These are phyloP conservation scores for Schizaphis graminum DNA, from an alignment of 2,888 invertebrate genomes.

Conservation along the genomic window DNA sequence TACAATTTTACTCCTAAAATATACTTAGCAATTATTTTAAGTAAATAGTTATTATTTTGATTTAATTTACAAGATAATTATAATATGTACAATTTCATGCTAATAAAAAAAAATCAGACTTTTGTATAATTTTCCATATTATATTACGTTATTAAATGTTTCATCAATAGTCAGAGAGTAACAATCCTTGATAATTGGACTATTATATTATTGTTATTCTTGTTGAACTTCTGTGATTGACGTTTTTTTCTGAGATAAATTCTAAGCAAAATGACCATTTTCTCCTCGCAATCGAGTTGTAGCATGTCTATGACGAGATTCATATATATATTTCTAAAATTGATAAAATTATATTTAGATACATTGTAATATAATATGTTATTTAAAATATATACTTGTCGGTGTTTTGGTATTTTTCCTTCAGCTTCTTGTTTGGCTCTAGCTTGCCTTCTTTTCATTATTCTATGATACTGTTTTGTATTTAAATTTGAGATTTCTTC, in stretches of 20 bases:
- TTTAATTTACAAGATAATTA: background rate
- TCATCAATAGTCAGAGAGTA: background rate
- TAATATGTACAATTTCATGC: background rate
- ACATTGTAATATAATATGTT: constrained; percentile 55
- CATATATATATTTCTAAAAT: constrained; percentile 95
- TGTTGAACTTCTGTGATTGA: constrained; percentile 7
- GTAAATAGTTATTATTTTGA: background rate
- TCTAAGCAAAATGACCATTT: constrained; percentile 94
- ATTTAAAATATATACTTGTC: constrained; percentile 77
- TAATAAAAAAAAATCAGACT: too few species aligned
- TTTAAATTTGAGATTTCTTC: constrained; percentile 98
- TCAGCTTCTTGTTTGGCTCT: constrained; percentile 94
- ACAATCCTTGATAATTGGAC: background rate
- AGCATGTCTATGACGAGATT: constrained; percentile 95
- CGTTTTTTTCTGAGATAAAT: constrained; percentile 71
- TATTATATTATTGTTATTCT: background rate
- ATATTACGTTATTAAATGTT: background rate
- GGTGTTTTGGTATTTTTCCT: constrained; percentile 96
- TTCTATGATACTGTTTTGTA: constrained; percentile 97
- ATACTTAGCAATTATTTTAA: background rate
- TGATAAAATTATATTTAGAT: constrained; percentile 33
- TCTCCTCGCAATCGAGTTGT: constrained; percentile 97
- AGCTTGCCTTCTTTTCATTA: constrained; percentile 93
- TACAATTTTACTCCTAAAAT: background rate
- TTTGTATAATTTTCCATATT: background rate